phyloP scores from a whole-genome alignment of 2,888 invertebrate species.

The Scaptomyza caliginosa region DNA sequence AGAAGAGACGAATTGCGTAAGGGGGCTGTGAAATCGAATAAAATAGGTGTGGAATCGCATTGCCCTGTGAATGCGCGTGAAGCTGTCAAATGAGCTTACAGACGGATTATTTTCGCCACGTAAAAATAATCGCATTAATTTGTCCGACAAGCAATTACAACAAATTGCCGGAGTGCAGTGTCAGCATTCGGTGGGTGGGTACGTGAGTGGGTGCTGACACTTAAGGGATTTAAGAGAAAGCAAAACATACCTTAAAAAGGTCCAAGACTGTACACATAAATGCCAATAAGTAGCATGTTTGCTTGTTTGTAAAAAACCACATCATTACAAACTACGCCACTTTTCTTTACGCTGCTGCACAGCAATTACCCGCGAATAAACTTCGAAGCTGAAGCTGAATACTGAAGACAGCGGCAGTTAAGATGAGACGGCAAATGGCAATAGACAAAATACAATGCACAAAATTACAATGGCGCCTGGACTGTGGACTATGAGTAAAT shows the following conservation, averaged over 20 bases:
- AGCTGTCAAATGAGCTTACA: constrained; percentile 70
- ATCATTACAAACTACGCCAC: constrained; percentile 12
- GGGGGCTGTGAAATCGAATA: constrained; percentile 21
- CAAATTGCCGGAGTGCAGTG: constrained; percentile 36
- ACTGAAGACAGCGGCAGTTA: constrained; percentile 10
- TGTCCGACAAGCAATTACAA: constrained; percentile 70
- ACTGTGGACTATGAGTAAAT: background rate
- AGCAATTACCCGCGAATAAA: constrained; percentile 57
- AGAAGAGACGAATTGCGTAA: too few species aligned
- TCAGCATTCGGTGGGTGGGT: background rate
- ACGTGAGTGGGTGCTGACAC: background rate
- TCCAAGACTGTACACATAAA: background rate
- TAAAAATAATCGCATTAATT: constrained; percentile 74
- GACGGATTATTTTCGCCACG: constrained; percentile 67
- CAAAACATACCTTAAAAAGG: constrained; percentile 25
- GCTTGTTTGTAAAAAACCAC: background rate
- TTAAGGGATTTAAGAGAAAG: constrained; percentile 31
- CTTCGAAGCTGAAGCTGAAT: constrained; percentile 44
- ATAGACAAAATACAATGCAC: constrained; percentile 58
- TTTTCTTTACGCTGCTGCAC: constrained; percentile 27
- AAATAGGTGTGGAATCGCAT: constrained; percentile 34
- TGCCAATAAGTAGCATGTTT: constrained; percentile 24
- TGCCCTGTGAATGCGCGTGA: constrained; percentile 50
- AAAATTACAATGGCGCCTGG: constrained; percentile 40
- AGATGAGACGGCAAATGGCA: constrained; percentile 23